phyloP scores from a whole-genome alignment of 2,797 vertebrate species.

The Erpetoichthys calabaricus region DNA sequence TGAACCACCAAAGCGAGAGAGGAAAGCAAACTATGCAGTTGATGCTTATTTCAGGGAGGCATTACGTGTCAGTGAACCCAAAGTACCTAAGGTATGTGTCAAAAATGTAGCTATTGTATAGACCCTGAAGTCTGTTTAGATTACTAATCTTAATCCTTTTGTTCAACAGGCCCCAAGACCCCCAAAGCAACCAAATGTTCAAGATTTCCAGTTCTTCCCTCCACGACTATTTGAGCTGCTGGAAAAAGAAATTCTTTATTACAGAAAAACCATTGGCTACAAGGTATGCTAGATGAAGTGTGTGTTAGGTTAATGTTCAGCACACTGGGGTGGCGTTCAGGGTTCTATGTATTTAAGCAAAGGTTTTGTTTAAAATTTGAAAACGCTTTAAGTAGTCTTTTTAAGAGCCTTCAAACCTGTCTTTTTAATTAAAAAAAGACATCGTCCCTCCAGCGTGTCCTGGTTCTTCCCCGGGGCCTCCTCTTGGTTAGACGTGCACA shows the following conservation, averaged over 20 bases:
- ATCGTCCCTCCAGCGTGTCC: no score
- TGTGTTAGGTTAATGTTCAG: background rate
- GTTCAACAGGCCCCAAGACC: constrained; percentile 79
- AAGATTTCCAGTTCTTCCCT: constrained; percentile 97
- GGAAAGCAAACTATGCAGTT: constrained; percentile 96
- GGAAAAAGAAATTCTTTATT: constrained; percentile 96
- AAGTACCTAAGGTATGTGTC: constrained; percentile 81
- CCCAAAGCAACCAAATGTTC: constrained; percentile 96
- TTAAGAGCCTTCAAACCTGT: no score
- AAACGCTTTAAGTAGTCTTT: no score
- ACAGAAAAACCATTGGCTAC: constrained; percentile 96
- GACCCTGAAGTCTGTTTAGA: background rate
- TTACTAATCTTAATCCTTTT: constrained; percentile 8
- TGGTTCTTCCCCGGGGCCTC: no score
- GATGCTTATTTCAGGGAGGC: constrained; percentile 97
- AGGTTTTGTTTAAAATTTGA: no score
- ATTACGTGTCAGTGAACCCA: constrained; percentile 92
- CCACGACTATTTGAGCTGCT: constrained; percentile 92
- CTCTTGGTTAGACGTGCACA: no score
- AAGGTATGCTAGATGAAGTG: constrained; percentile 55
- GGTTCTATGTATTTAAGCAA: no score
- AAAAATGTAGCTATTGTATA: background rate
- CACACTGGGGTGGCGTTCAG: no score
- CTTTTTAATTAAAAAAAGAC: no score
- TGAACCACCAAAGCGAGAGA: constrained; percentile 90